A percentile compares a stretch with the other conserved stretches of the same genome.
Evolutionary conservation across 2,797 vertebrate species (phyloP).

Genomic region (Eospalax fontanierii): DNA sequence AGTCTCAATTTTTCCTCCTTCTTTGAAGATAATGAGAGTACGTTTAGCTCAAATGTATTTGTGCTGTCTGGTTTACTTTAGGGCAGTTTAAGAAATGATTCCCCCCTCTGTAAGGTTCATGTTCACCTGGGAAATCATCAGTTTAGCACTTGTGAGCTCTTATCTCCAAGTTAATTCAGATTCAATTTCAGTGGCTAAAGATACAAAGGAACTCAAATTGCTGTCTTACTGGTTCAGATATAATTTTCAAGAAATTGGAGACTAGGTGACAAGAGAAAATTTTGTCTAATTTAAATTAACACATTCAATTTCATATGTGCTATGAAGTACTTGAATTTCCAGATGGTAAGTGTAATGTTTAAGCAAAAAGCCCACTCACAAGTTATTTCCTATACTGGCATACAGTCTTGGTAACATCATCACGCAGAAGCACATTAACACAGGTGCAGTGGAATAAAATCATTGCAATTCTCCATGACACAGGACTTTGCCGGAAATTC

Average conservation of each 20-base stretch:
- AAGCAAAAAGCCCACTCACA: conserved; percentile 53
- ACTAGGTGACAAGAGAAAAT: conserved; percentile 59
- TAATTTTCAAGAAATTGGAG: conserved; percentile 77
- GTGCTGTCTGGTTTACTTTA: conserved; percentile 73
- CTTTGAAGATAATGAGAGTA: conserved; percentile 77
- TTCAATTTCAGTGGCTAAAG: conserved; percentile 75
- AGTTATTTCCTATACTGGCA: conserved; percentile 43
- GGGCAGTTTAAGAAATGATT: conserved; percentile 73
- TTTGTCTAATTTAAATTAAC: conserved; percentile 84
- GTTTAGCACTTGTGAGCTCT: conserved; percentile 60
- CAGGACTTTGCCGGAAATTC: conserved; percentile 17
- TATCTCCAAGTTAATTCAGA: conserved; percentile 78
- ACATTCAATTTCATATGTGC: conserved; percentile 80
- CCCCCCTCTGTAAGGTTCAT: conserved; percentile 32
- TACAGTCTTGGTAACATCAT: conserved; percentile 68
- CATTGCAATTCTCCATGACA: conserved; percentile 55
- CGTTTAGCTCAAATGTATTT: conserved; percentile 70
- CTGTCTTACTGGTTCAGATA: conserved; percentile 62
- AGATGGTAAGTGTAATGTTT: conserved; percentile 71
- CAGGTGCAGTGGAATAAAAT: conserved; percentile 70
- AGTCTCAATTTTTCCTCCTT: conserved; percentile 60
- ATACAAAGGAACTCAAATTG: conserved; percentile 74
- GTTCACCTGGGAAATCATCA: conserved; percentile 71
- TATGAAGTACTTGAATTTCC: conserved; percentile 75
- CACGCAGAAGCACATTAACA: conserved; percentile 57